A percentile compares a stretch with the other conserved stretches of the same genome.
Evolutionary conservation across 2,113 vertebrate genomes (phyloP).

Genomic region (Tauraco erythrolophus): DNA sequence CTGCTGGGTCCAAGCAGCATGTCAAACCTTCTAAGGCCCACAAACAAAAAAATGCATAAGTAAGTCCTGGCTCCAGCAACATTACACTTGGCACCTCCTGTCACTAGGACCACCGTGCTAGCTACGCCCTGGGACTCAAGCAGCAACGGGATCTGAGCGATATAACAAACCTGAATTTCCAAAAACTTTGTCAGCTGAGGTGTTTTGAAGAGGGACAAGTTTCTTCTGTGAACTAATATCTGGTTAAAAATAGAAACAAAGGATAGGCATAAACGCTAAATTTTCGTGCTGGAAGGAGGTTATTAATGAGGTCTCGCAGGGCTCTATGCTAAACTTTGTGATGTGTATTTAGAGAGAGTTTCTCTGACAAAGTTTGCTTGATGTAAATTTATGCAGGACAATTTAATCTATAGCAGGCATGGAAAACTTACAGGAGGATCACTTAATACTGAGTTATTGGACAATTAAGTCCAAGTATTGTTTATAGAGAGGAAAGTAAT

Average conservation of each 20-base stretch:
- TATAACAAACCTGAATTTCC: neutral
- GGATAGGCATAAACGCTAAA: neutral
- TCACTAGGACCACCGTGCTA: neutral
- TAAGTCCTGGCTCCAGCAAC: neutral
- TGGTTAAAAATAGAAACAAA: neutral
- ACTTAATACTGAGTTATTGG: constrained; percentile 35
- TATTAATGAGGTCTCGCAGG: neutral
- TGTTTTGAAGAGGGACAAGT: neutral
- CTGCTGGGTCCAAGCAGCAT: neutral
- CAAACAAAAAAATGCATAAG: fast-evolving
- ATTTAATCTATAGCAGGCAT: neutral
- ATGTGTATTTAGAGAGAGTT: neutral
- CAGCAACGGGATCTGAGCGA: neutral
- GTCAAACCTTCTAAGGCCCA: neutral
- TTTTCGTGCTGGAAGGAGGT: neutral
- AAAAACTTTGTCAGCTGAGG: neutral
- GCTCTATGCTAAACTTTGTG: neutral
- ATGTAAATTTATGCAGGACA: constrained; percentile 15
- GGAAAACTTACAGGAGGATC: constrained; percentile 17
- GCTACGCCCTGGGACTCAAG: neutral
- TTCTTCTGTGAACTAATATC: neutral
- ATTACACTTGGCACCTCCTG: neutral
- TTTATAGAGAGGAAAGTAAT: constrained; percentile 48
- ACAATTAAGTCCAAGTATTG: constrained; percentile 43
- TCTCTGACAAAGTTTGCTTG: neutral